phyloP scores from a whole-genome alignment of 2,888 invertebrate species.

The Leptopilina syphax region DNA sequence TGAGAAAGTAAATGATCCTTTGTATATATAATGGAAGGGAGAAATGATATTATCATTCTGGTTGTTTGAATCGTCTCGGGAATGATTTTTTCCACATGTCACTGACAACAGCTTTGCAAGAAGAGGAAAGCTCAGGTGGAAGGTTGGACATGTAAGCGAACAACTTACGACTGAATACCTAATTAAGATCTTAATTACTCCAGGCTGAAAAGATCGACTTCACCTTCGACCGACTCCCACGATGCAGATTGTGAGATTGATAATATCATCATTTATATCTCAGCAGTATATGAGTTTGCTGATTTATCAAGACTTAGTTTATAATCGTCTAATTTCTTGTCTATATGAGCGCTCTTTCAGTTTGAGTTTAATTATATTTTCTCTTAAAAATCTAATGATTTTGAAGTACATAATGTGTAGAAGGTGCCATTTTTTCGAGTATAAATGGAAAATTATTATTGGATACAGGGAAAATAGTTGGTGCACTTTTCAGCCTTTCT shows the following conservation, averaged over 20 bases:
- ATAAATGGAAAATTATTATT: no score
- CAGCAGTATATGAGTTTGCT: conserved; percentile 62
- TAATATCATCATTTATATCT: conserved; percentile 68
- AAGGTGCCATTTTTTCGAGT: no score
- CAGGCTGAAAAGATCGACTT: conserved; percentile 60
- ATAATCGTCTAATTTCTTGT: conserved; percentile 39
- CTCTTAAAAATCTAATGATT: not conserved
- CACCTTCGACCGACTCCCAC: conserved; percentile 71
- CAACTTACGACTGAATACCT: conserved; percentile 68
- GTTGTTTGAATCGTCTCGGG: conserved; percentile 51
- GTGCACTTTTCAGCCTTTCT: no score
- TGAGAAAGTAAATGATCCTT: conserved; percentile 48
- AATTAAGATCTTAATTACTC: conserved; percentile 73
- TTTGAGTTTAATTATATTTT: not conserved
- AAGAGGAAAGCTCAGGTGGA: conserved; percentile 53
- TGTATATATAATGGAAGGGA: conserved; percentile 41
- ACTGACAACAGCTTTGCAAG: conserved; percentile 19
- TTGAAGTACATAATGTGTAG: no score
- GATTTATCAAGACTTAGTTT: conserved; percentile 48
- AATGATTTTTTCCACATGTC: conserved; percentile 43
- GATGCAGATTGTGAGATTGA: conserved; percentile 69
- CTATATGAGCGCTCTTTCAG: not conserved
- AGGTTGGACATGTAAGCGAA: conserved; percentile 52
- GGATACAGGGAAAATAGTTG: no score
- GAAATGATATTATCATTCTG: conserved; percentile 44